Evolutionary conservation across 2,888 invertebrate genomes (phyloP), one percentile per base, ranked within the genome.

Genomic region (Patella ulyssiponensis): DNA sequence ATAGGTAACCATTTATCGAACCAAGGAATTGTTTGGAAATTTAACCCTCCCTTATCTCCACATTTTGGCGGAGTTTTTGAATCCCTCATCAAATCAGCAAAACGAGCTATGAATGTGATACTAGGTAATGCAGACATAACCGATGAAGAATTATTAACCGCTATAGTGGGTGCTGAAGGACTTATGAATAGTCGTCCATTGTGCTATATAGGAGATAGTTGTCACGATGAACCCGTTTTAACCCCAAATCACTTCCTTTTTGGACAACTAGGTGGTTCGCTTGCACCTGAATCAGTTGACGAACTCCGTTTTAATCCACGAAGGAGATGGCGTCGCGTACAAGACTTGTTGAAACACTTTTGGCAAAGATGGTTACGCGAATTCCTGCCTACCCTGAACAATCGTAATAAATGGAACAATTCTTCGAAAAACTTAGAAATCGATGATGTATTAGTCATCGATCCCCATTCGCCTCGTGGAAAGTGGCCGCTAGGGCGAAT

Each of bases 11-110:
- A 23, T 27, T 69, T 73, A 12, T 53, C 81, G 27, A 75, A 71
- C 52, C 44, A 71, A 33, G 76, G 77, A 14, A 74, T 80, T 15
- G n/a, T 71, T 20, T 81, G 80, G 81, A 17, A 73, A 15, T 83
- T 85, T 51, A 81, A 80, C 74, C 84, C 81, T 3, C 82, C 84
- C 54, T 2, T 77, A 1, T 82, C 81, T 7, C 83, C 84, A 69
- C 81, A 84, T 70, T 81, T 79, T 20, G 80, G 82, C 71, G 83
- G 82, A 11, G 78, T 80, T 12, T 82, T 82, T 74, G 81, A 84
- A 73, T 70, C 69, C 1, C 79, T 82, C 77, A 75, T 85, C 1
- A 81, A 79, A 56, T 64, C 69, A n/a, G 81, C 82, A 11, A 84
- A 83, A 77, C 64, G 76, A 52, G 83, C 83, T n/a, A 78, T 83